phyloP scores from a whole-genome alignment of 2,888 invertebrate species.

The Mythimna lalbum region DNA sequence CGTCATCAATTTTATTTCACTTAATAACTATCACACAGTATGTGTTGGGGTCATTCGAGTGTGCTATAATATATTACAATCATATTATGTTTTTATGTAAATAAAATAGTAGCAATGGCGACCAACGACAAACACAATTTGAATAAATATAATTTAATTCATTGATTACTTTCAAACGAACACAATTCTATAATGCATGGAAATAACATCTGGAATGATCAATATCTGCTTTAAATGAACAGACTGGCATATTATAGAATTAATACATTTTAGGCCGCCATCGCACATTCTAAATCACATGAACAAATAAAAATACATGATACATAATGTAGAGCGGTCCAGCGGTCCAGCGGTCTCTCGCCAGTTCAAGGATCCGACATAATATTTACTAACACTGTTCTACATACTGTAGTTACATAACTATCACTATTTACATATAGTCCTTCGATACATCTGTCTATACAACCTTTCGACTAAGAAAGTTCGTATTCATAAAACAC shows the following conservation, averaged over 20 bases:
- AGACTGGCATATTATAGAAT: not conserved
- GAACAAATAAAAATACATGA: not conserved
- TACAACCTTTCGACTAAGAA: conserved; percentile 5
- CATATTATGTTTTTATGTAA: conserved; percentile 9
- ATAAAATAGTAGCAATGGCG: conserved; percentile 19
- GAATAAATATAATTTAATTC: not conserved
- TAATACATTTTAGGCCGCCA: conserved; percentile 3
- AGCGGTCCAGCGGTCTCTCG: not conserved
- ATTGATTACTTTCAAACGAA: not conserved
- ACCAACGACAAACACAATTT: conserved; percentile 3
- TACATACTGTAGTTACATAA: not conserved
- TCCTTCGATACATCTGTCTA: conserved; percentile 10
- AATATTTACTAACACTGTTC: not conserved
- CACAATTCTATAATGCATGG: conserved; percentile 4
- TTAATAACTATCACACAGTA: conserved; percentile 40
- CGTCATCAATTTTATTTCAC: conserved; percentile 47
- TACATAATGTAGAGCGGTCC: not conserved
- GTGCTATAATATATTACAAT: conserved; percentile 34
- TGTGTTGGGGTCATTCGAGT: conserved; percentile 43
- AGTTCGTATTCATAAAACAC: not conserved
- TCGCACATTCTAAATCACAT: not conserved
- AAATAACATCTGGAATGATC: conserved; percentile 36
- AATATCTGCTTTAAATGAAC: not conserved
- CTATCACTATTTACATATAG: conserved; percentile 22
- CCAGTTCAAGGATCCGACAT: conserved; percentile 2